Conservation (phyloP, 2,888 invertebrate genomes). For the Eustalomyia histrio region DNA sequence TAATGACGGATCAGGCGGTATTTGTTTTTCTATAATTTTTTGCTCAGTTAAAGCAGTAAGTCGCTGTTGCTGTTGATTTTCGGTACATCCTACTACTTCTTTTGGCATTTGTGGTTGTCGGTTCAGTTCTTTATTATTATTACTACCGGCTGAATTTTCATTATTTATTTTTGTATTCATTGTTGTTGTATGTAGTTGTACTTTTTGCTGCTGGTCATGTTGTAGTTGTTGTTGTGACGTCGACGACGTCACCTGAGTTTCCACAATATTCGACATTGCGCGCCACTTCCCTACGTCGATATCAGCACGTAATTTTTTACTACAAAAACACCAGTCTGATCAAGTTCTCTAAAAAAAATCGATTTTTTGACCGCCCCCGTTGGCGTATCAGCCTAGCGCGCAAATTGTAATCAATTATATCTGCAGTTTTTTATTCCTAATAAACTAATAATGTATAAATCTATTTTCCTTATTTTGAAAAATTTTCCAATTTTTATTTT, state of each 20-base stretch:
- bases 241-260: conserved; percentile 61
- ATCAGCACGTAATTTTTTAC: conserved; percentile 46
- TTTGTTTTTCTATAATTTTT: conserved; percentile 15
- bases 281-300: conserved; percentile 61
- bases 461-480: conserved; percentile 41
- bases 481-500: conserved; percentile 50
- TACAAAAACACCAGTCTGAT: conserved; percentile 27
- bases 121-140: conserved; percentile 26
- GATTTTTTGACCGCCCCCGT: conserved; percentile 56
- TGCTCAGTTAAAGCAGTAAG: conserved; percentile 17
- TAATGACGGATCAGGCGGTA: conserved; percentile 18
- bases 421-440: conserved; percentile 1
- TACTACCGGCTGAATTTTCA: conserved; percentile 57
- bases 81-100: conserved; percentile 2
- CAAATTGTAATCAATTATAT: conserved; percentile 41
- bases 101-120: background rate
- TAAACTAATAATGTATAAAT: background rate
- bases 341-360: conserved; percentile 51
- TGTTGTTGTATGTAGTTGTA: conserved; percentile 40
- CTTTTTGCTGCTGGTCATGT: conserved; percentile 21
- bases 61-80: background rate
- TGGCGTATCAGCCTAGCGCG: conserved; percentile 48
- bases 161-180: conserved; percentile 51
- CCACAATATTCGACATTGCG: conserved; percentile 62
- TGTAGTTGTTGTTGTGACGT: conserved; percentile 45